Base-by-base conservation (phyloP, 2,797 vertebrate genomes). In the Anguilla megastoma region DNA sequence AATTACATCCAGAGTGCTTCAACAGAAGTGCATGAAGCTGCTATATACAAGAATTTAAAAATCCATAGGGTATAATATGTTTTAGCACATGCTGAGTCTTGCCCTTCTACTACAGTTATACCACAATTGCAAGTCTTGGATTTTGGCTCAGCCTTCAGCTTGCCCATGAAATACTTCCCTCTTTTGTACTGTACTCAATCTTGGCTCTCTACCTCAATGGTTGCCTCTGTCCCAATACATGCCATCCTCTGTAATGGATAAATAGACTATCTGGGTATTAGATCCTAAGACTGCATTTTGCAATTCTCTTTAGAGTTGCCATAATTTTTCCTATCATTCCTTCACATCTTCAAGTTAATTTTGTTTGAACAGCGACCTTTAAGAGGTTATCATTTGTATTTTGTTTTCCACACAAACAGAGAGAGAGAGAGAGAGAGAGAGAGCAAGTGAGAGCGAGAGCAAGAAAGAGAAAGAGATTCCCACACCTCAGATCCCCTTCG, bases 261-360 rank as follows among this genome's bases (percentile, higher is more conserved):
- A 60, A 60, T 60, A 83, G 41, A n/a, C 9, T 83, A 50, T 33
- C 2, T 56, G 10, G 58, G 21, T 45, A 76, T 56, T 21, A 79
- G 36, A 36, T 79, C 36, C 84, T 33, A 36, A 76, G 30, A 80
- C 69, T 66, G 48, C 41, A 80, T 79, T 8, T 54, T 71, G 74
- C 58, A 86, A 69, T 66, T 27, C 45, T 27, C 60, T 21, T 56
- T 27, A 83, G n/a, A 10, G 80, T 58, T 41, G 36, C 12, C 36
- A 36, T 50, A 41, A 84, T 69, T 50, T 45, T 27, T 27, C 58
- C 56, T 1, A 63, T 45, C 41, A 45, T 45, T 45, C 41, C 41
- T 45, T 45, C 27, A 56, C 9, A 50, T 41, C 79, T 58, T 84
- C 50, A 84, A 84, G 86, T 52, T 50, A 66, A 84, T 48, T 30